phyloP scores from a whole-genome alignment of 2,797 vertebrate species.

The Acipenser ruthenus region DNA sequence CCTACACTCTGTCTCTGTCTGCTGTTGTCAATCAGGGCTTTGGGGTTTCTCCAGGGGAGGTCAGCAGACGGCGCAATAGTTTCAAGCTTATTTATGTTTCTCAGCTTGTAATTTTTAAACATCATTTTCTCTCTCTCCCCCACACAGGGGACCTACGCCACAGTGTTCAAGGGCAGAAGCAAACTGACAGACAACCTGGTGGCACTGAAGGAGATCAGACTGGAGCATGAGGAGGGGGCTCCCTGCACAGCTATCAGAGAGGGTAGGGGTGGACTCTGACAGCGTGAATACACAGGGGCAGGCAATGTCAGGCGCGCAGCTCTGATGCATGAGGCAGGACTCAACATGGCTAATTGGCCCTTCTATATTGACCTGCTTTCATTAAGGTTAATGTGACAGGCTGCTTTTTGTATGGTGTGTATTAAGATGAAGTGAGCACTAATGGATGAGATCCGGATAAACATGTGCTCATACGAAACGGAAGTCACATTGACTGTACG shows the following conservation, averaged over 20 bases:
- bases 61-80: too few species aligned
- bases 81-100: too few species aligned
- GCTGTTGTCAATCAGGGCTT: not conserved
- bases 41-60: too few species aligned
- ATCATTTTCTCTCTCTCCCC: not conserved
- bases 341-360: too few species aligned
- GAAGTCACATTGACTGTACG: too few species aligned
- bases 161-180: conserved; percentile 68
- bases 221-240: conserved; percentile 69
- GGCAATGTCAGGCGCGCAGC: not conserved
- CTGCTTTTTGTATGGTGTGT: not conserved
- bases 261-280: conserved; percentile 38
- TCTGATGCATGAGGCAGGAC: too few species aligned
- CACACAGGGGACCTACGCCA: conserved; percentile 64
- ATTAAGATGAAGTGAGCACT: not conserved
- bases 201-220: conserved; percentile 66
- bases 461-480: too few species aligned
- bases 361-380: conserved; percentile 2
- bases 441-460: not conserved
- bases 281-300: not conserved
- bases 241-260: conserved; percentile 71
- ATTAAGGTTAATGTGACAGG: conserved; percentile 21
- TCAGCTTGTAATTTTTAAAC: too few species aligned
- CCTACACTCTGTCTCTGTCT: not conserved
- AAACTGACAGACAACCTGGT: conserved; percentile 69